Percentiles rank a stretch among this genome's conserved stretches.
Evolutionary conservation across 1,140 invertebrate genomes (phyloP).

Genomic region (Copidosoma floridanum): DNA sequence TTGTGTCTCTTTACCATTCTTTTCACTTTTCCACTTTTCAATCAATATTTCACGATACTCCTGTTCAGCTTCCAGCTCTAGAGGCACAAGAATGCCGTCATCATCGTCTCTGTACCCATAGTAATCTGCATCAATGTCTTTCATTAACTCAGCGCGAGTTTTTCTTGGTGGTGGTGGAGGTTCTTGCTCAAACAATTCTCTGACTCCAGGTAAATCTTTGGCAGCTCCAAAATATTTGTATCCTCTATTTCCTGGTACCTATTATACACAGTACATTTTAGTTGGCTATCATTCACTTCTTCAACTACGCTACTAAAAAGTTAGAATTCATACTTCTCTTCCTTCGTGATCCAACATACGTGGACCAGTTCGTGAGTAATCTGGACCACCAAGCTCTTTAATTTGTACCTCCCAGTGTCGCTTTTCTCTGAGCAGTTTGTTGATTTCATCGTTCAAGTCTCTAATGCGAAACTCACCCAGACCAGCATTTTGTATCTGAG

Average conservation of each 20-base stretch:
- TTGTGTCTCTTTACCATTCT: conserved; percentile 55
- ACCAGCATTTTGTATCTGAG: conserved; percentile 98
- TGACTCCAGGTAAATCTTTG: conserved; percentile 95
- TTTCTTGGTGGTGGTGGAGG: conserved; percentile 84
- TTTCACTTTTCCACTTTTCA: conserved; percentile 61
- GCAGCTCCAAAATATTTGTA: conserved; percentile 99
- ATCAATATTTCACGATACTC: conserved; percentile 63
- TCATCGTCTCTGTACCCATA: conserved; percentile 99
- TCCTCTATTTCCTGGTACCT: conserved; percentile 90
- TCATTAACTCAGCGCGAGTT: conserved; percentile 95
- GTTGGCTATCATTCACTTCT: too few species aligned
- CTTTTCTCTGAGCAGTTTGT: conserved; percentile 93
- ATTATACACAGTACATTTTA: too few species aligned
- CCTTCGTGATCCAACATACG: conserved; percentile 95
- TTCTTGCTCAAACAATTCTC: conserved; percentile 96
- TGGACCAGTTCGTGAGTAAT: conserved; percentile 89
- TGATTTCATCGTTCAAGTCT: conserved; percentile 99
- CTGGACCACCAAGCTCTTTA: conserved; percentile 89
- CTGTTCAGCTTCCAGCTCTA: conserved; percentile 82
- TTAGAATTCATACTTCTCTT: conserved; percentile 69
- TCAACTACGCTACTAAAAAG: too few species aligned
- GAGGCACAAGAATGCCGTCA: conserved; percentile 88
- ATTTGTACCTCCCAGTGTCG: conserved; percentile 98
- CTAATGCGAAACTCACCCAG: conserved; percentile 96
- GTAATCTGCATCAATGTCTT: conserved; percentile 96